Evolutionary conservation across 64 coral and sea anemone genomes (phyloP), one percentile per base, ranked within the genome.

Genomic region (Montipora cactus): DNA sequence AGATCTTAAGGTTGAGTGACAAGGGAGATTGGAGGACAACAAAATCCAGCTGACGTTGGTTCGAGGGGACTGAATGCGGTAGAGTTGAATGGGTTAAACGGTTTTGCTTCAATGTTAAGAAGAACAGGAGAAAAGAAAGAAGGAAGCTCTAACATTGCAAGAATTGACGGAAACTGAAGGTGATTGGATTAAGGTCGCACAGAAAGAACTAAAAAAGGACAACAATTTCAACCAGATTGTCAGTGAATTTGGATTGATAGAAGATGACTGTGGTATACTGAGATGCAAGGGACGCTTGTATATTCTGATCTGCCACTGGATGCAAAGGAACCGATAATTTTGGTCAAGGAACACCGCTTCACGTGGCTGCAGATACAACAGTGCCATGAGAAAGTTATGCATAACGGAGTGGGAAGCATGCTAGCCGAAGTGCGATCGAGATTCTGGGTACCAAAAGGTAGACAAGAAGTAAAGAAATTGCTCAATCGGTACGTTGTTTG

Each of bases 301-400:
- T 58, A 94, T 52, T 25, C 93, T 5, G 67, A 81, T 23, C 58
- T 94, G 52, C 52, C 70, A 5, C 44, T 5, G 16, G 73, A 90
- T 28, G 51, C 88, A 8, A 90, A 90, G 5, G 69, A 64, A 49
- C 93, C 88, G 3, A 90, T 90, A 23, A 67, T 95, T 12, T 86
- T 95, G 23, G 79, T 80, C 49, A 80, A 74, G 49, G 67, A 95
- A n/a, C 93, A 95, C 46, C 67, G 61, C 12, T 45, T 95, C 7
- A 95, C 93, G 45, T 62, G 50, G 28, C 51, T 95, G 47, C 50
- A 83, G 15, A 66, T 95, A 18, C 15, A 52, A 81, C 55, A 95
- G 20, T 95, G 93, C 45, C 87, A 90, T 23, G 8, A 18, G 47
- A 57, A 71, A 78, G 44, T 78, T 6, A 71, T 64, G 7, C 80